A percentile compares a stretch with the other conserved stretches of the same genome.
Conservation (phyloP, 2,888 invertebrate genomes). For the Mylabris sibirica region DNA sequence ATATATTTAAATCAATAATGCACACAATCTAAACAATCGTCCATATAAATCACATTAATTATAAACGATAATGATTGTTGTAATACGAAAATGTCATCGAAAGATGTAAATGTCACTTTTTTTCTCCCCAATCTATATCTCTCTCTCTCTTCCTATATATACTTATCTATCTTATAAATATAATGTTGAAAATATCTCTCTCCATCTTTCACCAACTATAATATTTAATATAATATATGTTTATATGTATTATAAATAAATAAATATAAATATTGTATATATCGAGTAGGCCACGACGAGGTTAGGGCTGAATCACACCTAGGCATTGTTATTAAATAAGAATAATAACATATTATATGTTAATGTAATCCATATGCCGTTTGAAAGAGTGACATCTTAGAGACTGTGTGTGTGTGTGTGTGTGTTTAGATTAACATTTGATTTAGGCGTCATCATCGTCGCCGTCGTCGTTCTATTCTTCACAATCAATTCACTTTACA, state of each 20-base stretch:
- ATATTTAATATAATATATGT: background rate
- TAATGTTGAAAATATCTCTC: background rate
- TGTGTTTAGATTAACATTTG: conserved; percentile 60
- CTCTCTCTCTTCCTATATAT: background rate
- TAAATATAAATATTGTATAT: conserved; percentile 22
- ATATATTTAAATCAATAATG: background rate
- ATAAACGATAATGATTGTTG: conserved; percentile 3
- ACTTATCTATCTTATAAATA: background rate
- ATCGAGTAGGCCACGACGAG: conserved; percentile 48
- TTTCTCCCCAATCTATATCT: background rate
- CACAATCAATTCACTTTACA: conserved; percentile 32
- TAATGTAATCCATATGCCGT: conserved; percentile 58
- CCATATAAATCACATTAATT: conserved; percentile 15
- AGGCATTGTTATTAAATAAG: conserved; percentile 61
- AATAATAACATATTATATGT: conserved; percentile 63
- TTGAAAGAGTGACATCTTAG: conserved; percentile 59
- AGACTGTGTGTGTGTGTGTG: conserved; percentile 18
- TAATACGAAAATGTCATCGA: conserved; percentile 20
- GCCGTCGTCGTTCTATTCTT: conserved; percentile 43
- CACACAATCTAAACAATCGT: conserved; percentile 13
- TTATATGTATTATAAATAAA: conserved; percentile 8
- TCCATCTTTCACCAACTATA: conserved; percentile 1
- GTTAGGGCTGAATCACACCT: conserved; percentile 57
- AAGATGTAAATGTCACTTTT: conserved; percentile 17
- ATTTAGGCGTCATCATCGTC: conserved; percentile 55